These are phyloP conservation scores for Dione juno DNA, from an alignment of 2,888 invertebrate genomes.

Conservation along the genomic window DNA sequence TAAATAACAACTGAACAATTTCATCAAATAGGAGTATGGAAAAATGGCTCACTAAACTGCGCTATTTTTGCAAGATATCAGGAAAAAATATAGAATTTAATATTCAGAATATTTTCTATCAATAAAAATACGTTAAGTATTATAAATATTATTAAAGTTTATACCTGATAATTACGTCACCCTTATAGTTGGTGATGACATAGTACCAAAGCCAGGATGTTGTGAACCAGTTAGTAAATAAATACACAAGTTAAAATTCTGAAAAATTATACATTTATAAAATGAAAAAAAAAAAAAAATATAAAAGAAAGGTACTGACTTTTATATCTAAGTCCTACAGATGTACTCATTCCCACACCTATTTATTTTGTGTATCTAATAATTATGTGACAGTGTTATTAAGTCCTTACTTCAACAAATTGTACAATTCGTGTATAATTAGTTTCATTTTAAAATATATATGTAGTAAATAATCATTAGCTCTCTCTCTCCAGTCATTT, in stretches of 20 bases:
- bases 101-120: neutral
- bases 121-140: no score
- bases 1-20: neutral
- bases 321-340: neutral
- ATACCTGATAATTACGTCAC: slow-evolving; percentile 5
- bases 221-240: neutral
- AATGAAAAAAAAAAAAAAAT: neutral
- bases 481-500: neutral
- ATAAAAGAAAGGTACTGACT: no score
- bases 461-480: neutral
- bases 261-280: neutral
- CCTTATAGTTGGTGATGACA: slow-evolving; percentile 1
- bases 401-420: no score
- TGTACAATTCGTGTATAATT: neutral
- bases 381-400: no score
- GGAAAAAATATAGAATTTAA: no score
- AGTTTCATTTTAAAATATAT: neutral
- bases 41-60: no score
- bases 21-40: neutral
- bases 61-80: no score
- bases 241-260: neutral
- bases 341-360: neutral
- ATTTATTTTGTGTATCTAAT: neutral
- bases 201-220: neutral
- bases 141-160: neutral